phyloP scores from a whole-genome alignment of 1,140 invertebrate genomes.

The Penaeus indicus region DNA sequence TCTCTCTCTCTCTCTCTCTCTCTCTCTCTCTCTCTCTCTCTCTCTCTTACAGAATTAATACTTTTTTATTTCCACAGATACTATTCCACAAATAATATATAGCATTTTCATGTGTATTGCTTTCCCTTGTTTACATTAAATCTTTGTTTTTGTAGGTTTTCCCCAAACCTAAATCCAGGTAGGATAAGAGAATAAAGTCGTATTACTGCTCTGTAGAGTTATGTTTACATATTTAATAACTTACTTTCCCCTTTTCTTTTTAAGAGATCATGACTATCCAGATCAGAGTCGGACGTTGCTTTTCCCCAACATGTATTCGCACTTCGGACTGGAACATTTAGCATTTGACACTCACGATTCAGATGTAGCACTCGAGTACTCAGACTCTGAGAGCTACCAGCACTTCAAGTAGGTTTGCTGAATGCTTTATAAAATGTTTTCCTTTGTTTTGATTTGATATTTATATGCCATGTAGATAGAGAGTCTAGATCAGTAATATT shows the following conservation, averaged over 20 bases:
- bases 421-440: neutral
- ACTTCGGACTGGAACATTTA: constrained; percentile 83
- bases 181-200: neutral
- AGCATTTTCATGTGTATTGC: too few relatives aligned
- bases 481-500: neutral
- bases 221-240: constrained; percentile 54
- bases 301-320: constrained; percentile 86
- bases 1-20: too few relatives aligned
- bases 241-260: constrained; percentile 66
- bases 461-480: neutral
- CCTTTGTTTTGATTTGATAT: neutral
- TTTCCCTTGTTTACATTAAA: too few relatives aligned
- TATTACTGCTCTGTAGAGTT: neutral
- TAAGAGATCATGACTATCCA: constrained; percentile 83
- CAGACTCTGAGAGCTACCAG: constrained; percentile 82
- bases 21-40: too few relatives aligned
- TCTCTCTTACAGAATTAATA: too few relatives aligned
- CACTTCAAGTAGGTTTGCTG: constrained; percentile 76
- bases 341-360: constrained; percentile 84
- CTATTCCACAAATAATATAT: too few relatives aligned
- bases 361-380: constrained; percentile 87
- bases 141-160: too few relatives aligned
- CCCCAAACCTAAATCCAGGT: neutral
- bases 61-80: too few relatives aligned
- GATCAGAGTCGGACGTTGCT: constrained; percentile 79